Evolutionary conservation across 30 jellyfish, hydroid and myxozoan genomes (phyloP).

Genomic region (Nemopilema nomurai): DNA sequence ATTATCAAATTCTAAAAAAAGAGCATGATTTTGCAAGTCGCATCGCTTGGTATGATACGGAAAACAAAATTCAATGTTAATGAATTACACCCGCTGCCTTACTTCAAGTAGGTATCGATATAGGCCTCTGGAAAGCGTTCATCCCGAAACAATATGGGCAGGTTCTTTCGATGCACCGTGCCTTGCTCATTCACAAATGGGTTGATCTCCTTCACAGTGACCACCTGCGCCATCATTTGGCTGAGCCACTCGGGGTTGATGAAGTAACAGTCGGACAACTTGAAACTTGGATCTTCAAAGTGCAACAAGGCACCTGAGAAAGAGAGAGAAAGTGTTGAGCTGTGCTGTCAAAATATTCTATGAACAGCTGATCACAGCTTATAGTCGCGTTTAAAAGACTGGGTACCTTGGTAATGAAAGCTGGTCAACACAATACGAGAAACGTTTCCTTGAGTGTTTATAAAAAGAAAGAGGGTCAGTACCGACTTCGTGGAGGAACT

Average conservation of each 20-base stretch:
- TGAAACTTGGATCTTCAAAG: slow-evolving; percentile 65
- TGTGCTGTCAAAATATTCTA: no score
- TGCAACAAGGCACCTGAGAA: slow-evolving; percentile 79
- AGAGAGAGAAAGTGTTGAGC: no score
- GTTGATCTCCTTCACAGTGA: slow-evolving; percentile 78
- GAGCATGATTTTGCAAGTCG: no score
- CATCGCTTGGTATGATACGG: no score
- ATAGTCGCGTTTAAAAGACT: no score
- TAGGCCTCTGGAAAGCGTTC: slow-evolving; percentile 63
- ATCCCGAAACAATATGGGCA: slow-evolving; percentile 69
- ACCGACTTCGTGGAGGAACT: slow-evolving; percentile 91
- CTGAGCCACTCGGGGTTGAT: slow-evolving; percentile 97
- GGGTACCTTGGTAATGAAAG: no score
- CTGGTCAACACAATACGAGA: no score
- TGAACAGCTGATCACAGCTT: no score
- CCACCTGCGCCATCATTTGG: slow-evolving; percentile 94
- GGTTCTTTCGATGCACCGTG: slow-evolving; percentile 38
- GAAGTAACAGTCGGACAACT: slow-evolving; percentile 66
- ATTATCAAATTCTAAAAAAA: no score
- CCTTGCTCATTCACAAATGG: slow-evolving; percentile 78
- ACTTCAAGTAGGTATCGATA: slow-evolving; percentile 80
- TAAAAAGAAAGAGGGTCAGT: no score
- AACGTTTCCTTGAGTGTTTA: no score
- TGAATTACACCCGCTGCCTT: not conserved
- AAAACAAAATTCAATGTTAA: not conserved